Evolutionary conservation across 2,113 vertebrate genomes (phyloP).

Genomic region (Corythornis vintsioides): DNA sequence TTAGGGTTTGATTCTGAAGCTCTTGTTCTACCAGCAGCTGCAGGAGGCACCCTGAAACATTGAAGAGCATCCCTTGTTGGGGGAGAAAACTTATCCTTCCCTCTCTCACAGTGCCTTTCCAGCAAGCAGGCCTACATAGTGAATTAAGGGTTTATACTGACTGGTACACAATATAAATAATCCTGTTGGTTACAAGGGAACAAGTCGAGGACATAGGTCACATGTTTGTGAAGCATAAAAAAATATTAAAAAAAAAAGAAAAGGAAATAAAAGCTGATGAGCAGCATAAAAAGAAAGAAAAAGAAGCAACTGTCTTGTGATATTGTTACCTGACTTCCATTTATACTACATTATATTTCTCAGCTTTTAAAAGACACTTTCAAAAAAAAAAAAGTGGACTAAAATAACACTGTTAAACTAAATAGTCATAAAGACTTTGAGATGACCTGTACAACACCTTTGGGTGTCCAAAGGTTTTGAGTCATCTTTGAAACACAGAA

Average conservation of each 20-base stretch:
- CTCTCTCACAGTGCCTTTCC: background rate
- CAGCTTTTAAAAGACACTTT: background rate
- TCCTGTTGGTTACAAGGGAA: background rate
- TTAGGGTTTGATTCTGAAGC: background rate
- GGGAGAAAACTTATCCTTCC: background rate
- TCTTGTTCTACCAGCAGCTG: background rate
- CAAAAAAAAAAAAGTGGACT: background rate
- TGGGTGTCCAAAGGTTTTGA: background rate
- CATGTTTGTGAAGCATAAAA: background rate
- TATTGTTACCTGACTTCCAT: background rate
- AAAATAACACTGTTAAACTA: background rate
- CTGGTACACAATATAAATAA: accelerated
- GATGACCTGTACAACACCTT: background rate
- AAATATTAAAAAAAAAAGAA: background rate
- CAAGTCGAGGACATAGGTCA: background rate
- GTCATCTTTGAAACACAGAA: background rate
- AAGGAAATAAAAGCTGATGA: accelerated
- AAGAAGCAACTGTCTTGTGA: background rate
- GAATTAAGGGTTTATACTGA: background rate
- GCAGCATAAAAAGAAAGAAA: background rate
- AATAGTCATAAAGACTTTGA: background rate
- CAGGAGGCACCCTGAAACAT: background rate
- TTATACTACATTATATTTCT: background rate
- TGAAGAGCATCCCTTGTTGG: accelerated
- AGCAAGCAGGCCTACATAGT: background rate